phyloP scores from a whole-genome alignment of 2,888 invertebrate species.

The Cataglyphis cursor region DNA sequence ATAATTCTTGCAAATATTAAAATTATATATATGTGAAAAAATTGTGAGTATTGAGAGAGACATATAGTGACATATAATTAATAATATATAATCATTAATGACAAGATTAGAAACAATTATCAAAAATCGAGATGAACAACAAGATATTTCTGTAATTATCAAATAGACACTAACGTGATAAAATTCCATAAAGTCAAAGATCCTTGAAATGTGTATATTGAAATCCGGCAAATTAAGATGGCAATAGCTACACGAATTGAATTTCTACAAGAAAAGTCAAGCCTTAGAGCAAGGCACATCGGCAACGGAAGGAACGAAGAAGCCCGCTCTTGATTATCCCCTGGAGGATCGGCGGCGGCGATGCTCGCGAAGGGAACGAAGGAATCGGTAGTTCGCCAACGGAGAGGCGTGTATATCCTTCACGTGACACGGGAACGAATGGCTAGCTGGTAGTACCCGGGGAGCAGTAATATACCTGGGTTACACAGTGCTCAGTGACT shows the following conservation, averaged over 20 bases:
- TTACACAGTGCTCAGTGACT: slow-evolving; percentile 83
- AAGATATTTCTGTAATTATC: neutral
- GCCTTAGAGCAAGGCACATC: neutral
- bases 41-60: neutral
- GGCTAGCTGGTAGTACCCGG: slow-evolving; percentile 64
- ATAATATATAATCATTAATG: neutral
- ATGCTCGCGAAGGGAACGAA: slow-evolving; percentile 49
- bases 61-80: neutral
- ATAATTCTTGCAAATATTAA: neutral
- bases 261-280: neutral
- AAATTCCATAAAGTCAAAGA: neutral
- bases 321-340: slow-evolving; percentile 63
- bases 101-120: neutral
- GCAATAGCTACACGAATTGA: slow-evolving; percentile 19
- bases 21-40: neutral
- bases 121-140: neutral
- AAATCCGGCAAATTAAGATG: slow-evolving; percentile 4
- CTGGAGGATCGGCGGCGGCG: slow-evolving; percentile 48
- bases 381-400: slow-evolving; percentile 68
- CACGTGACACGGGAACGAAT: slow-evolving; percentile 71
- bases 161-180: neutral
- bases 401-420: slow-evolving; percentile 73
- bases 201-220: neutral
- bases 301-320: slow-evolving; percentile 25
- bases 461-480: slow-evolving; percentile 71